Evolutionary conservation across 1,140 invertebrate species (phyloP).

Genomic region (Tetragnatha versicolor): DNA sequence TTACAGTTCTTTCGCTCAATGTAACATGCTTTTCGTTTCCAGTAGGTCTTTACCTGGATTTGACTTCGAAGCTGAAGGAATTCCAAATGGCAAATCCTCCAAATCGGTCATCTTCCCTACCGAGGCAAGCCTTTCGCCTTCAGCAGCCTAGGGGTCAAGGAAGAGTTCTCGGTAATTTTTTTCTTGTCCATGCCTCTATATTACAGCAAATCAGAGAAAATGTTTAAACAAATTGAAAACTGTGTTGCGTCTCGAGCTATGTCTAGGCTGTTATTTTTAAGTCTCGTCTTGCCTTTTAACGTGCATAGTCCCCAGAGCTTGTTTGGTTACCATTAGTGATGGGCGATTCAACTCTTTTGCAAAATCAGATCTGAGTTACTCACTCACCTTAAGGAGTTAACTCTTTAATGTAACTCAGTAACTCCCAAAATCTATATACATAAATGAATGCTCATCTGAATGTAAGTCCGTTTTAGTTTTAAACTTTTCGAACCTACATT

Average conservation of each 20-base stretch:
- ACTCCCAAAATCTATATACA: too few species aligned
- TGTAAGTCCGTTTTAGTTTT: too few species aligned
- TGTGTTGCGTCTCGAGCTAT: background rate
- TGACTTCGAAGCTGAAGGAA: constrained; percentile 6
- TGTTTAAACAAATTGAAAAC: background rate
- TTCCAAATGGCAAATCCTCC: background rate
- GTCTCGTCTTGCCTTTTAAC: too few species aligned
- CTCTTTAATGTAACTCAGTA: too few species aligned
- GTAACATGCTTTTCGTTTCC: background rate
- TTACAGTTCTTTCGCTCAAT: background rate
- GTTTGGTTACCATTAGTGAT: too few species aligned
- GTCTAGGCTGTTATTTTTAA: too few species aligned
- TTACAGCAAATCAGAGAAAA: background rate
- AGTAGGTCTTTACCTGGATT: constrained; percentile 15
- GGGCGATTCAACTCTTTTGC: too few species aligned
- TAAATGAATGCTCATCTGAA: too few species aligned
- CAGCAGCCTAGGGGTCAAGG: constrained; percentile 6
- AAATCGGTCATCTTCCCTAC: constrained; percentile 23
- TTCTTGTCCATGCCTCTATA: background rate
- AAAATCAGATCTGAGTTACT: too few species aligned
- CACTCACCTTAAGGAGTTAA: too few species aligned
- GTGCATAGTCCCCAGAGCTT: too few species aligned
- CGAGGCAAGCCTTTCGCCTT: constrained; percentile 1
- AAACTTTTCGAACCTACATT: too few species aligned
- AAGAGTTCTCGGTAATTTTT: constrained; percentile 34